phyloP scores from a whole-genome alignment of 2,113 vertebrate species.

The Triplophysa siluroides region DNA sequence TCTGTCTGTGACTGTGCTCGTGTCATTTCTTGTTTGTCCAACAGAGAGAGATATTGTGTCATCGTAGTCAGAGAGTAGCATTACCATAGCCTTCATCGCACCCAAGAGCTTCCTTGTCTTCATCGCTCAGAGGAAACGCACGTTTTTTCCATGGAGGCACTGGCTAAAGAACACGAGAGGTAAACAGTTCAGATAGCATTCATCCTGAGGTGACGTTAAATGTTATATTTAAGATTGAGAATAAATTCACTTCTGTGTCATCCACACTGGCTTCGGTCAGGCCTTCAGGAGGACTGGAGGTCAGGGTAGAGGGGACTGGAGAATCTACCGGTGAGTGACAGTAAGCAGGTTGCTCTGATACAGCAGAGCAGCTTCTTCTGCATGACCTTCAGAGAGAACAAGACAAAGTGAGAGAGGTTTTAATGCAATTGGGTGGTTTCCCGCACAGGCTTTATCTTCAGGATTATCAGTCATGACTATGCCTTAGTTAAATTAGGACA shows the following conservation, averaged over 20 bases:
- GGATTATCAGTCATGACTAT: too few species aligned
- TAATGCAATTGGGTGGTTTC: too few species aligned
- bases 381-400: conserved; percentile 58
- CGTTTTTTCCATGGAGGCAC: conserved; percentile 74
- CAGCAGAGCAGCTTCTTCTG: conserved; percentile 52
- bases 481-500: too few species aligned
- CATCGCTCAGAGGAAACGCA: conserved; percentile 73
- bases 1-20: not conserved
- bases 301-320: conserved; percentile 25
- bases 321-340: not conserved
- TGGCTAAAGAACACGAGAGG: conserved; percentile 21
- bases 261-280: conserved; percentile 53
- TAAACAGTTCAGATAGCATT: not conserved
- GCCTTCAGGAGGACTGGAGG: conserved; percentile 54
- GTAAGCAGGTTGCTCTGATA: not conserved
- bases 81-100: conserved; percentile 14
- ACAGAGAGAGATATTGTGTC: conserved; percentile 21
- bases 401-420: not conserved
- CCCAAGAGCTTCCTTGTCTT: conserved; percentile 71
- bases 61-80: not conserved
- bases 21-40: conserved; percentile 10
- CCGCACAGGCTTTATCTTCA: too few species aligned
- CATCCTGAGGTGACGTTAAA: too few species aligned
- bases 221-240: not conserved
- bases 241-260: conserved; percentile 61